Base-by-base conservation (phyloP, 37 sponge, comb jelly and placozoan genomes). In the Amphimedon queenslandica region DNA sequence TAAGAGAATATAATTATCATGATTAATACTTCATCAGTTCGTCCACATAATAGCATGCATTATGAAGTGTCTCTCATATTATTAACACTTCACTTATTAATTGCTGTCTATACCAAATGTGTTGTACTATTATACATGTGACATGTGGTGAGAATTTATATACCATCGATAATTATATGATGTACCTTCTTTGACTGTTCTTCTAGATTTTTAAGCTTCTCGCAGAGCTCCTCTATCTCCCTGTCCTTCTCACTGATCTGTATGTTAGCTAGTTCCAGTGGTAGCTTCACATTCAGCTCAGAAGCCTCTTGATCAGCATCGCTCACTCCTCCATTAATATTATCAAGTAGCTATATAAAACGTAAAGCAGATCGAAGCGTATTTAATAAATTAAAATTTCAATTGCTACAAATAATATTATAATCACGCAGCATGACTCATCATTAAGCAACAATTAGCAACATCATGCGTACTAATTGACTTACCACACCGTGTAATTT, bases 401-500 rank as follows among this genome's bases (percentile, higher is more conserved):
- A 47, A 18, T 8, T 47, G 13, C 53, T 18, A 47, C 13, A 8
- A 47, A 47, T 47, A 47, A 13, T 47, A 47, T 18, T 13, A 47
- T 13, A 18, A 47, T 13, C 8, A 13, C 13, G 53, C 8, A 18
- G 53, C 13, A 47, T 47, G 53, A 47, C 53, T 47, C 8, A 47
- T 47, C 13, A 47, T 47, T 18, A 8, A 47, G 8, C 13, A 37
- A 2, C 66, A 76, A 16, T n/a, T n/a, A n/a, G n/a, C n/a, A n/a
- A n/a, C n/a, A n/a, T 23, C 74, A 73, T 41, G 29, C 63, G 21
- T 10, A 4, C 24, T 24, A 4, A 42, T 55, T 10, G 21, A 66
- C 81, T 65, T 30, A 81, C 88, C 57, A 82, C 11, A 4, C 70
- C 51, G 37, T 82, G 82, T 4, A 88, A 71, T 36, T 78, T 70